Evolutionary conservation across 53 echinoderm and acorn worm genomes (phyloP).

Genomic region (Temnopleurus reevesii): DNA sequence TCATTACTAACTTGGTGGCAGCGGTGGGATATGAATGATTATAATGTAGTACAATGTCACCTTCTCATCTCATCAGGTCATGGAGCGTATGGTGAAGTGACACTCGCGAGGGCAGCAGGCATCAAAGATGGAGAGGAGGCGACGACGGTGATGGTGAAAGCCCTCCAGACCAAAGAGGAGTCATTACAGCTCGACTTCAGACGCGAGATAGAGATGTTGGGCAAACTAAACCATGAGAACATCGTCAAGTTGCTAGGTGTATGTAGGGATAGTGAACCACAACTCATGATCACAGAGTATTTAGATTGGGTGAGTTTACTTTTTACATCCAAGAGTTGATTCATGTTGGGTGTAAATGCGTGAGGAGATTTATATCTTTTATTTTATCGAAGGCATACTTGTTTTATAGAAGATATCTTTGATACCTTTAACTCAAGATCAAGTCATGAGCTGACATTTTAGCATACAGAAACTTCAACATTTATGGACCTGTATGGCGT

Average conservation of each 20-base stretch:
- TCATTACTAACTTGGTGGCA: too few species aligned
- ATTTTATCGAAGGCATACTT: too few species aligned
- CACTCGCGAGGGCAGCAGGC: slow-evolving; percentile 88
- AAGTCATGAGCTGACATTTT: too few species aligned
- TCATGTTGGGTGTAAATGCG: neutral
- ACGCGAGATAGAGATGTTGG: slow-evolving; percentile 96
- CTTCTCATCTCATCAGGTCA: slow-evolving; percentile 69
- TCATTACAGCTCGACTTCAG: slow-evolving; percentile 90
- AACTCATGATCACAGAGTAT: slow-evolving; percentile 98
- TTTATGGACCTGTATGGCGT: too few species aligned
- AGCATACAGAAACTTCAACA: too few species aligned
- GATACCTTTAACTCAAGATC: too few species aligned
- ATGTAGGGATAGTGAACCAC: slow-evolving; percentile 89
- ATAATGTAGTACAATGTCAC: too few species aligned
- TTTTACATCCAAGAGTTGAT: too few species aligned
- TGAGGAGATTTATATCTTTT: too few species aligned
- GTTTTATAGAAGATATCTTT: too few species aligned
- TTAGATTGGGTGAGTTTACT: slow-evolving; percentile 89
- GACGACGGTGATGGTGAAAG: slow-evolving; percentile 96
- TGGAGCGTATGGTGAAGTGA: slow-evolving; percentile 96
- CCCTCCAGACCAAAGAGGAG: slow-evolving; percentile 85
- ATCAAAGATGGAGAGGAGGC: slow-evolving; percentile 98
- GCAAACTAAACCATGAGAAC: slow-evolving; percentile 93
- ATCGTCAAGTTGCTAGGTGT: slow-evolving; percentile 93
- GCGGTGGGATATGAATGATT: too few species aligned